Conservation (phyloP, 2,888 invertebrate species). For the Tachina lurida region DNA sequence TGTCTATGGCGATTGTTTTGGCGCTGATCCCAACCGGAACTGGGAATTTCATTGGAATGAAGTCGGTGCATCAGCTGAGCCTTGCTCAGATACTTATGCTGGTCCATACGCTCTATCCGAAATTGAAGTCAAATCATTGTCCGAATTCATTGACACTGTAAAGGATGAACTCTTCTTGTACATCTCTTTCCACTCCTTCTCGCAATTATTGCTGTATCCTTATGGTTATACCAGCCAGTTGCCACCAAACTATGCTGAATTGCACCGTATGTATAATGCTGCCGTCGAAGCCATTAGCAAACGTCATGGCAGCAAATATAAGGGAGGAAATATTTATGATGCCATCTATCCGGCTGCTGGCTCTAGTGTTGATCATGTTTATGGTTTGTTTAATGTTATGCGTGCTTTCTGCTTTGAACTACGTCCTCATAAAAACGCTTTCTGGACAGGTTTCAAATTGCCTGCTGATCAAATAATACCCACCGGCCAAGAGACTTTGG, state of each 20-base stretch:
- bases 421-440: slow-evolving; percentile 76
- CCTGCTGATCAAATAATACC: slow-evolving; percentile 87
- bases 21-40: slow-evolving; percentile 91
- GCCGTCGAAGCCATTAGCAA: slow-evolving; percentile 77
- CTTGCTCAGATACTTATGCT: slow-evolving; percentile 87
- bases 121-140: slow-evolving; percentile 85
- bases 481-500: slow-evolving; percentile 86
- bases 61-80: slow-evolving; percentile 84
- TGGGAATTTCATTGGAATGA: slow-evolving; percentile 88
- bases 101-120: slow-evolving; percentile 89
- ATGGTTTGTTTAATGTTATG: slow-evolving; percentile 83
- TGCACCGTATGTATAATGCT: slow-evolving; percentile 80
- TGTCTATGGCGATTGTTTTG: slow-evolving; percentile 84
- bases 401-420: slow-evolving; percentile 87
- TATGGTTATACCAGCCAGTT: slow-evolving; percentile 84
- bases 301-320: slow-evolving; percentile 82
- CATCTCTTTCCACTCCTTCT: slow-evolving; percentile 89
- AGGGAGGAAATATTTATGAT: slow-evolving; percentile 83
- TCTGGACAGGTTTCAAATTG: slow-evolving; percentile 87
- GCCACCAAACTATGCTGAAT: slow-evolving; percentile 82
- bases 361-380: slow-evolving; percentile 87
- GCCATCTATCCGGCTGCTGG: slow-evolving; percentile 85
- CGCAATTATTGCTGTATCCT: slow-evolving; percentile 88
- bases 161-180: slow-evolving; percentile 85
- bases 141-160: slow-evolving; percentile 84